Base-by-base conservation (phyloP, 2,797 vertebrate genomes). In the Alfaro cultratus region DNA sequence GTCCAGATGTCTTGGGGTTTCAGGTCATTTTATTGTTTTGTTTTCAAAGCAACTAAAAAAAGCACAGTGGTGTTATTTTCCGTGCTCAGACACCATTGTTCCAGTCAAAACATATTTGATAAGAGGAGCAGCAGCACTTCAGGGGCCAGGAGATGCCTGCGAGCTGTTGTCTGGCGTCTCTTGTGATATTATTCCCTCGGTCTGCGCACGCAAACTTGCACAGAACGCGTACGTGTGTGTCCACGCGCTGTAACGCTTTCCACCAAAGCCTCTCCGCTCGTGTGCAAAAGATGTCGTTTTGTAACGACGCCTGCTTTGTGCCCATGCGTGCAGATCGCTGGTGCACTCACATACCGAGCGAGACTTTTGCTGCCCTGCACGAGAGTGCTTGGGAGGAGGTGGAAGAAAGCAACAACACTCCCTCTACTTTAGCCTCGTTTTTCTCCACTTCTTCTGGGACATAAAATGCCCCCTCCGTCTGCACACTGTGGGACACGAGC, bases 51-150 rank as follows among this genome's bases (percentile, higher is more conserved):
- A 89, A 87, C 85, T 90, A 45, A 45, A 71, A 70, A 70, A 71
- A 23, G 82, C 90, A 83, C 88, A 88, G 85, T 87, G 86, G 57
- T 91, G 91, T 90, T 92, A 91, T 93, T 94, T 89, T 93, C 89
- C 87, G 83, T 92, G 90, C 92, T 93, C 92, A 93, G 89, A 90
- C 92, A 92, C 89, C 86, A 80, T 83, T 83, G 89, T 89, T 92
- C 88, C 87, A 92, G 93, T 94, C 93, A 92, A 91, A 95, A 95
- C 93, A 96, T 92, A 95, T 92, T 93, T 93, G 92, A 94, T 93
- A 93, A 93, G 91, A 93, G 89, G 89, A 93, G 91, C 89, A 88
- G 90, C 88, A 89, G 86, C 91, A 89, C 90, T 88, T 92, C 78
- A 77, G 89, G 94, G 93, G 92, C 91, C 88, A 62, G 77, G 89